Base-by-base conservation (phyloP, 64 coral and sea anemone species). In the Platygyra sinensis region DNA sequence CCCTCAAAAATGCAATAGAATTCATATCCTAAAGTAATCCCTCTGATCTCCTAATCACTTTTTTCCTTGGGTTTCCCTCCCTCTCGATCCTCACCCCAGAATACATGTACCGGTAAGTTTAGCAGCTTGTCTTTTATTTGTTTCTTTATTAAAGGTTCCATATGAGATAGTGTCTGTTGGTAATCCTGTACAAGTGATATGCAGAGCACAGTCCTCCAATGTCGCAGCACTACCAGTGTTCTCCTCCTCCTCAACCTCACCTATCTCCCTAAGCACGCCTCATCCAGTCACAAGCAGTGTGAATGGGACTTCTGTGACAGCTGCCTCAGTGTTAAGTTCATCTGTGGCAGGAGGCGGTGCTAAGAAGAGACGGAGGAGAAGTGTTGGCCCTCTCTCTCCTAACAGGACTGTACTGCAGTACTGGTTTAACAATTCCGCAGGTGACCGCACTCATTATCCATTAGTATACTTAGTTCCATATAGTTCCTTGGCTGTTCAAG, bases 181-280 rank as follows among this genome's bases (percentile, higher is more conserved):
- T 19, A 30, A 0, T 27, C 76, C 82, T 71, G 74, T 87, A 9
- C 90, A 80, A 79, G 83, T 92, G 24, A 73, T 67, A 11, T 92
- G 90, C 33, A 77, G 61, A 36, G 90, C 90, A 92, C 82, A 92
- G 61, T 86, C 90, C 13, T 67, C 62, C 42, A 92, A 87, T 31
- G 10, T 54, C 27, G 87, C 90, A 15, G 62, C 1, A 20, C 27
- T 52, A 27, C 49, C 73, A 33, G 33, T 38, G 14, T 30, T 74
- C 51, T 61, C 90, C 42, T 46, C 42, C 42, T 46, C 42, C 28
- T 10, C 89, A 18, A 8, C 55, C 15, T 33, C 54, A 57, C 10
- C 0, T 7, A 14, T 57, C 11, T 15, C 54, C 8, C 54, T 9
- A 57, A 57, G 54, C 20, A 4, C 80, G 18, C 6, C 33, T 20